These are phyloP conservation scores for Sminthopsis crassicaudata DNA, from an alignment of 2,113 vertebrate species.

Conservation along the genomic window DNA sequence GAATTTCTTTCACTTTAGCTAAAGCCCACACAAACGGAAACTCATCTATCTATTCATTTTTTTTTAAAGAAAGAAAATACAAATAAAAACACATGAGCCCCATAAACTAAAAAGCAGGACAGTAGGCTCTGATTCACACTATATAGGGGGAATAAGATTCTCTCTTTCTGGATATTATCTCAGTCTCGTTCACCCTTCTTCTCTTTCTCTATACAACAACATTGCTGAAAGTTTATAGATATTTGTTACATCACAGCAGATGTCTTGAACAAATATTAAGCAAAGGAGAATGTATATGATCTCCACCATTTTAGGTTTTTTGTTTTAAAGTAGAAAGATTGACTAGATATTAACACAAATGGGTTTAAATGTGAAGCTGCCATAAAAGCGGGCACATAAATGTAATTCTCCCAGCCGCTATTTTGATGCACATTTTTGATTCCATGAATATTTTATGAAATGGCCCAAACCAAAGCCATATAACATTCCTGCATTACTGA, in stretches of 20 bases:
- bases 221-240: constrained; percentile 74
- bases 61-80: constrained; percentile 45
- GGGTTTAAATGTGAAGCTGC: constrained; percentile 91
- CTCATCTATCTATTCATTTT: constrained; percentile 67
- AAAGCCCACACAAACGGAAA: constrained; percentile 56
- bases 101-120: constrained; percentile 68
- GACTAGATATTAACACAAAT: constrained; percentile 90
- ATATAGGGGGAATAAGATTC: constrained; percentile 68
- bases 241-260: constrained; percentile 82
- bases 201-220: constrained; percentile 51
- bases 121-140: constrained; percentile 53
- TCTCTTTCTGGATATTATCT: constrained; percentile 72
- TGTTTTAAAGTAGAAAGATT: constrained; percentile 90
- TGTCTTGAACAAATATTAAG: constrained; percentile 85
- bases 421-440: constrained; percentile 98
- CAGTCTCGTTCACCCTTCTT: constrained; percentile 73
- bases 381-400: constrained; percentile 93
- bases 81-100: constrained; percentile 34
- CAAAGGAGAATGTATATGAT: constrained; percentile 80
- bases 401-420: constrained; percentile 95
- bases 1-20: constrained; percentile 47
- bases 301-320: constrained; percentile 83
- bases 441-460: constrained; percentile 98
- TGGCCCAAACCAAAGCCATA: constrained; percentile 97
- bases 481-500: constrained; percentile 98